phyloP scores from a whole-genome alignment of 2,888 invertebrate species.

The Homarus gammarus region DNA sequence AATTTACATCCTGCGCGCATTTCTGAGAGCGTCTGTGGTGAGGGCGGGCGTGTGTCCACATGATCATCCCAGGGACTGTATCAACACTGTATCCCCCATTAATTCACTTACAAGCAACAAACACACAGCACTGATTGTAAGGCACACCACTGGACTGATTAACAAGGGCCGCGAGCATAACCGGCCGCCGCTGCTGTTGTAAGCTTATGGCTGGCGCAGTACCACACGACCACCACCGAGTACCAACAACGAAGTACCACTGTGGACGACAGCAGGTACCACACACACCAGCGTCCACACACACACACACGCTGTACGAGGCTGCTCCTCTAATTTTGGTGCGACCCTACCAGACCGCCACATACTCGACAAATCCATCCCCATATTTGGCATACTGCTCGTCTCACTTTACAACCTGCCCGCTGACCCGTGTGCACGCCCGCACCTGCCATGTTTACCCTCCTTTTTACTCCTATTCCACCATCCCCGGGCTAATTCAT shows the following conservation, averaged over 20 bases:
- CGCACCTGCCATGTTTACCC: conserved; percentile 65
- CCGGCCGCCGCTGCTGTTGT: not conserved
- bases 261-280: not conserved
- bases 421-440: conserved; percentile 43
- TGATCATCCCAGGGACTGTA: not conserved
- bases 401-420: conserved; percentile 72
- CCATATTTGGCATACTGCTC: conserved; percentile 70
- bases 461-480: conserved; percentile 39
- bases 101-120: not conserved
- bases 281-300: conserved; percentile 46
- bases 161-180: not conserved
- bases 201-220: conserved; percentile 8
- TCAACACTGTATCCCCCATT: not conserved
- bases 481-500: not conserved
- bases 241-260: not conserved
- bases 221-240: not conserved
- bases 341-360: conserved; percentile 47
- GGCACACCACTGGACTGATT: not conserved
- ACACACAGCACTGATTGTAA: not conserved
- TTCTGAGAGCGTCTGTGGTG: conserved; percentile 16
- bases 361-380: conserved; percentile 72
- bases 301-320: conserved; percentile 48
- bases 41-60: not conserved
- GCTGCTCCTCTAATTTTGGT: conserved; percentile 70
- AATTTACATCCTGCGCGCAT: conserved; percentile 56